These are phyloP conservation scores for Plagodis pulveraria DNA, from an alignment of 2,888 invertebrate genomes.

Conservation along the genomic window DNA sequence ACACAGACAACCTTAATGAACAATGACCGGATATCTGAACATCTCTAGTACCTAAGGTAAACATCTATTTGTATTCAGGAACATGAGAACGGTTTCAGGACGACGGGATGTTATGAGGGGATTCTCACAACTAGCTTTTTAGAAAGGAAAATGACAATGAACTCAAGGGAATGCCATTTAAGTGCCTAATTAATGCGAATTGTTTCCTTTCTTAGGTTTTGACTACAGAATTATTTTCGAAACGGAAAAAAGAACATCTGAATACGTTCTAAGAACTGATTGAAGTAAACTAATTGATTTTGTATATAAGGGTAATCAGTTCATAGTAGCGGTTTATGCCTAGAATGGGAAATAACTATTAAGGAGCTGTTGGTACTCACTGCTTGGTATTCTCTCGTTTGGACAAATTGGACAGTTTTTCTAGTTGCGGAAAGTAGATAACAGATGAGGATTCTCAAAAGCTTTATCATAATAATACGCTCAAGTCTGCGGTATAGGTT, in stretches of 20 bases:
- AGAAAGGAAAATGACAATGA: slow-evolving; percentile 44
- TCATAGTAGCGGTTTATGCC: too few relatives aligned
- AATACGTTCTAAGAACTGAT: too few relatives aligned
- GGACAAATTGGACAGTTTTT: too few relatives aligned
- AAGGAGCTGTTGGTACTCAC: too few relatives aligned
- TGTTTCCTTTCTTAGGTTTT: slow-evolving; percentile 6
- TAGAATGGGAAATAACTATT: too few relatives aligned
- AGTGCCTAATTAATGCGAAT: slow-evolving; percentile 29
- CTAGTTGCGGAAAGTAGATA: too few relatives aligned
- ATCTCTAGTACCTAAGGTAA: slow-evolving; percentile 41
- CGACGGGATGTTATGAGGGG: slow-evolving; percentile 18
- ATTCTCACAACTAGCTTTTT: slow-evolving; percentile 46
- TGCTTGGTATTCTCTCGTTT: too few relatives aligned
- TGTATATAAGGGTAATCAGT: too few relatives aligned
- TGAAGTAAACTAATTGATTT: too few relatives aligned
- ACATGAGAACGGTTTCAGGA: slow-evolving; percentile 41
- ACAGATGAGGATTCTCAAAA: too few relatives aligned
- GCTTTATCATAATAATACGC: too few relatives aligned
- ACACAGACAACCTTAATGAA: slow-evolving; percentile 4
- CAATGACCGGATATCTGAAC: slow-evolving; percentile 16
- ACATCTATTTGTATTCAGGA: slow-evolving; percentile 73
- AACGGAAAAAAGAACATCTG: neutral
- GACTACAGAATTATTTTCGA: neutral
- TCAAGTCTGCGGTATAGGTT: too few relatives aligned
- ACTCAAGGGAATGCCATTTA: slow-evolving; percentile 36